These are phyloP conservation scores for Drosophila tanythrix DNA, from an alignment of 2,888 invertebrate species.

Conservation along the genomic window DNA sequence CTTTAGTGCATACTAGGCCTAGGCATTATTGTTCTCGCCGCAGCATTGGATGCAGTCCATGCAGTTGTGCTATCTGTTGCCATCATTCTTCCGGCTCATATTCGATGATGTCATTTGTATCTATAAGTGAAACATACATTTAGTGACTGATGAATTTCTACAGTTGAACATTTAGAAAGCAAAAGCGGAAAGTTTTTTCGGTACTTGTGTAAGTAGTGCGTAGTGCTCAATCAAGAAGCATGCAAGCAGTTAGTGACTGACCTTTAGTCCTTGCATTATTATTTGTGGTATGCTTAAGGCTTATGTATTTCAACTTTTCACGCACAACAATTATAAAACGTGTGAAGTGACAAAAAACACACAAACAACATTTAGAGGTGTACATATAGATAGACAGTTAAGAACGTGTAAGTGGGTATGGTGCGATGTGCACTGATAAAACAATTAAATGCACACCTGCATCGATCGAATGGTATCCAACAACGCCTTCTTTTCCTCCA, in stretches of 20 bases:
- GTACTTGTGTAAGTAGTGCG: conserved; percentile 16
- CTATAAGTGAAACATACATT: conserved; percentile 60
- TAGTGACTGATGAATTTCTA: neutral
- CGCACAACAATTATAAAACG: conserved; percentile 55
- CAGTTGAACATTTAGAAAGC: neutral
- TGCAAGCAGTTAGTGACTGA: conserved; percentile 72
- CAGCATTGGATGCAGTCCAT: conserved; percentile 90
- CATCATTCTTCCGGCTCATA: conserved; percentile 85
- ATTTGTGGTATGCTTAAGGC: conserved; percentile 76
- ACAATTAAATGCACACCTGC: conserved; percentile 86
- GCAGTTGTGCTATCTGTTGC: conserved; percentile 89
- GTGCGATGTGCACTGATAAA: neutral
- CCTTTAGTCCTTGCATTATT: conserved; percentile 82
- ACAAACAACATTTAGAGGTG: conserved; percentile 59
- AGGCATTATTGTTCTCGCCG: conserved; percentile 86
- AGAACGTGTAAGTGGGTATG: conserved; percentile 20
- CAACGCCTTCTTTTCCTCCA: conserved; percentile 91
- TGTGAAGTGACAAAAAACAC: conserved; percentile 50
- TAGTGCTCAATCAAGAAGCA: conserved; percentile 29
- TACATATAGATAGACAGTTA: conserved; percentile 48
- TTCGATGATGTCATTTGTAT: conserved; percentile 84
- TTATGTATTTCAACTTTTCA: conserved; percentile 71
- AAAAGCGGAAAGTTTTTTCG: neutral
- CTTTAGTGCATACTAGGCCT: conserved; percentile 54
- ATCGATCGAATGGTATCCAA: conserved; percentile 89